Evolutionary conservation across 2,888 invertebrate species (phyloP).

Genomic region (Pherbina coryleti): DNA sequence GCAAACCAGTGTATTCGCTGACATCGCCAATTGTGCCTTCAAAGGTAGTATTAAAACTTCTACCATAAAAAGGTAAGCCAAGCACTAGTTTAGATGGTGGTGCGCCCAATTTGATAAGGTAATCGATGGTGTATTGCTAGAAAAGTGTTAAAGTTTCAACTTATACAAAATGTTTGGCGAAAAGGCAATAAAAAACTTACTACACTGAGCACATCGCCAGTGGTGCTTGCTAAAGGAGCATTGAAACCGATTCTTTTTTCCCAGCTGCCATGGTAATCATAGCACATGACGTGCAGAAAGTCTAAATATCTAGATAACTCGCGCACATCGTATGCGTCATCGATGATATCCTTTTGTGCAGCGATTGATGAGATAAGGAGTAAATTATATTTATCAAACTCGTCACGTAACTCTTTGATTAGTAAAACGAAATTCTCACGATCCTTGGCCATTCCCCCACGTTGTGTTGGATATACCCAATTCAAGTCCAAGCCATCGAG

Average conservation of each 20-base stretch:
- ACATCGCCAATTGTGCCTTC: slow-evolving; percentile 65
- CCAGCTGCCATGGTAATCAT: slow-evolving; percentile 91
- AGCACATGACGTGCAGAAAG: slow-evolving; percentile 87
- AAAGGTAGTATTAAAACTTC: slow-evolving; percentile 76
- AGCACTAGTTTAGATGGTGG: slow-evolving; percentile 82
- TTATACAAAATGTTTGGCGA: neutral
- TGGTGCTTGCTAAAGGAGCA: slow-evolving; percentile 76
- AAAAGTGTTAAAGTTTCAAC: neutral
- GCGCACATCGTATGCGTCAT: slow-evolving; percentile 81
- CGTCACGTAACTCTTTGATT: slow-evolving; percentile 82
- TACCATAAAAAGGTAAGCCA: slow-evolving; percentile 87
- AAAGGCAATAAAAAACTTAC: slow-evolving; percentile 71
- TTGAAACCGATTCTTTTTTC: slow-evolving; percentile 82
- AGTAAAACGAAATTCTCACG: slow-evolving; percentile 82
- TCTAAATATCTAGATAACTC: slow-evolving; percentile 78
- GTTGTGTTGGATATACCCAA: slow-evolving; percentile 87
- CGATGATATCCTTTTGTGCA: slow-evolving; percentile 81
- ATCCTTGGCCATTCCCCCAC: slow-evolving; percentile 82
- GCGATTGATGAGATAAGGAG: slow-evolving; percentile 86
- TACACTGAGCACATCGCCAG: slow-evolving; percentile 73
- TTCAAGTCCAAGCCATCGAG: slow-evolving; percentile 72
- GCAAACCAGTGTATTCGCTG: slow-evolving; percentile 76
- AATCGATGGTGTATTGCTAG: slow-evolving; percentile 82
- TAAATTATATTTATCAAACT: slow-evolving; percentile 77
- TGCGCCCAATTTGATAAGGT: slow-evolving; percentile 81